phyloP scores from a whole-genome alignment of 2,888 invertebrate genomes.

The Steromphala cineraria region DNA sequence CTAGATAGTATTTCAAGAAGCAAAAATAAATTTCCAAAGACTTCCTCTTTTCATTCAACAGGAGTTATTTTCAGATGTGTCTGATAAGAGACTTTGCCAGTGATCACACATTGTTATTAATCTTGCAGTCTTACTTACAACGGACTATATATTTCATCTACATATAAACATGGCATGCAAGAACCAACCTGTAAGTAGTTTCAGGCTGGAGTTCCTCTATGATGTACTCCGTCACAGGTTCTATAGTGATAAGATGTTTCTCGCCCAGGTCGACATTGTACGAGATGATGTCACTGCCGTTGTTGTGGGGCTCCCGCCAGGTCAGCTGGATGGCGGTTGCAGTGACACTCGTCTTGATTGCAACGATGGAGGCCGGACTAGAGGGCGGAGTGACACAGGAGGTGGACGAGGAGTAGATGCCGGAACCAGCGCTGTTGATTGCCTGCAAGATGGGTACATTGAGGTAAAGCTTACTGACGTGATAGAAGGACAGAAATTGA shows the following conservation, averaged over 20 bases:
- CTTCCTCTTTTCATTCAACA: no score
- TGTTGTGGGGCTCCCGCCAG: constrained; percentile 85
- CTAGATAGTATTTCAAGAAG: no score
- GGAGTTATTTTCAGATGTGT: no score
- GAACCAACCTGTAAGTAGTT: constrained; percentile 82
- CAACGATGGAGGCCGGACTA: constrained; percentile 82
- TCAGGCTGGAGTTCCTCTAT: constrained; percentile 86
- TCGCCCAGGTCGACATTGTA: constrained; percentile 85
- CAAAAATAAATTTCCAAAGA: no score
- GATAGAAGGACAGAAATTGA: neutral
- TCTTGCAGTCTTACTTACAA: neutral
- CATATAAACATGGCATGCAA: no score
- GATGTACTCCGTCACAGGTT: constrained; percentile 76
- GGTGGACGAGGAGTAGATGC: constrained; percentile 83
- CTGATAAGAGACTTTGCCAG: no score
- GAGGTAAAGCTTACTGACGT: neutral
- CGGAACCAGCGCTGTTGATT: constrained; percentile 87
- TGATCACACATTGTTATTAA: neutral
- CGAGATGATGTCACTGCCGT: constrained; percentile 85
- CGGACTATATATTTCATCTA: neutral
- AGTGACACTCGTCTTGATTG: constrained; percentile 78
- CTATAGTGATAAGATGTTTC: constrained; percentile 60
- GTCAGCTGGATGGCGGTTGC: constrained; percentile 80
- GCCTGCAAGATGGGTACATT: constrained; percentile 78
- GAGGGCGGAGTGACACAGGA: constrained; percentile 87